Evolutionary conservation across 2,888 invertebrate species (phyloP).

Genomic region (Caenorhabditis sulstoni): DNA sequence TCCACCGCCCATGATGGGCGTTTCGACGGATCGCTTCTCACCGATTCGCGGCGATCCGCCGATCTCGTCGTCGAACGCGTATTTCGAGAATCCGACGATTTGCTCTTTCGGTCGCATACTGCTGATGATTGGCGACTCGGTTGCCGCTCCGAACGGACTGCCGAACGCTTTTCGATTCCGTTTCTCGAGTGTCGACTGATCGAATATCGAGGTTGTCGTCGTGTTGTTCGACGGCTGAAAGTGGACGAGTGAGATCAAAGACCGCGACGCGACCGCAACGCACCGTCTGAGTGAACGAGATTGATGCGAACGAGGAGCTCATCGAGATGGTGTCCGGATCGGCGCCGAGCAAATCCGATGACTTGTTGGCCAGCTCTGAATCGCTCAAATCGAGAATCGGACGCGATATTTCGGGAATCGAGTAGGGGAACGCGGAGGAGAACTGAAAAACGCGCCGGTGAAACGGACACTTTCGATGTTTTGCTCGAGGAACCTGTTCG

Average conservation of each 20-base stretch:
- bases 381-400: constrained; percentile 33
- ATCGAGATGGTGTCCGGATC: constrained; percentile 29
- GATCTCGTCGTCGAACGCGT: constrained; percentile 15
- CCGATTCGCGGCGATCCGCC: neutral
- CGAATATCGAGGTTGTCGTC: constrained; percentile 31
- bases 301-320: constrained; percentile 29
- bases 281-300: constrained; percentile 46
- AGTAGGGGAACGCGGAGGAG: constrained; percentile 53
- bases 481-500: constrained; percentile 28
- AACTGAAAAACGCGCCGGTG: no score
- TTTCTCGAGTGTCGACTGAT: constrained; percentile 26
- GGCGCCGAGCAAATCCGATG: neutral
- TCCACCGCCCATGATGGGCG: constrained; percentile 23
- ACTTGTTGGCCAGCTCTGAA: constrained; percentile 10
- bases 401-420: constrained; percentile 42
- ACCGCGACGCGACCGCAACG: no score
- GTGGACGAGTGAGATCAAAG: no score
- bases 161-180: constrained; percentile 9
- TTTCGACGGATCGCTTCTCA: constrained; percentile 22
- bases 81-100: constrained; percentile 43
- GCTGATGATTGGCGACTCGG: constrained; percentile 19
- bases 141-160: neutral
- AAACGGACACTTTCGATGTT: no score
- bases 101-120: constrained; percentile 41
- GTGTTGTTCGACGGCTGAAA: constrained; percentile 46